Conservation (phyloP, 2,888 invertebrate genomes). For the Merodon equestris region DNA sequence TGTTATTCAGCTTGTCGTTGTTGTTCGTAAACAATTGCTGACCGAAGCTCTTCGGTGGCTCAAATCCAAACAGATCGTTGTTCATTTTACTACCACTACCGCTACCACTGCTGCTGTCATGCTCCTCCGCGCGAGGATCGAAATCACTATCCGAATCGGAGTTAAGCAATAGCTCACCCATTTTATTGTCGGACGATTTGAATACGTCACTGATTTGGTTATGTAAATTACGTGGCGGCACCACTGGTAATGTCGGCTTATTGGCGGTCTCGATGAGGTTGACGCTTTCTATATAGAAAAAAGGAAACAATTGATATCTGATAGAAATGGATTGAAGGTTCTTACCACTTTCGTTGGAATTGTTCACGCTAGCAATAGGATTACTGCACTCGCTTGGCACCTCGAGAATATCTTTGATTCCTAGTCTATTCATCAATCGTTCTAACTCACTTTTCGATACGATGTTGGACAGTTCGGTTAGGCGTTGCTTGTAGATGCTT, state of each 20-base stretch:
- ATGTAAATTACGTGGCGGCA: conserved; percentile 78
- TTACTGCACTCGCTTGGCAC: conserved; percentile 74
- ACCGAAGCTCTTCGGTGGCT: conserved; percentile 78
- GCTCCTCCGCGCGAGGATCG: conserved; percentile 92
- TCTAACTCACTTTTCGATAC: conserved; percentile 77
- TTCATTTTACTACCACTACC: conserved; percentile 74
- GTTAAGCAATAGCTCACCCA: conserved; percentile 87
- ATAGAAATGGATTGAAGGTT: not conserved
- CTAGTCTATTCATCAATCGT: conserved; percentile 80
- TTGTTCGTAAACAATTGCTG: conserved; percentile 79
- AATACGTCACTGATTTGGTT: conserved; percentile 80
- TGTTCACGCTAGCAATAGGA: conserved; percentile 69
- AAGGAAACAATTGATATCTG: not conserved
- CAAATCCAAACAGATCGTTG: conserved; percentile 79
- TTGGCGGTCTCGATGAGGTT: conserved; percentile 78
- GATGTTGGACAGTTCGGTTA: conserved; percentile 83
- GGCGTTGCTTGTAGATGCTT: conserved; percentile 88
- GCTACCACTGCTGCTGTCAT: conserved; percentile 75
- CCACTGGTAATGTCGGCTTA: conserved; percentile 76
- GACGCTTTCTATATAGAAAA: conserved; percentile 71
- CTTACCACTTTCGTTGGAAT: conserved; percentile 70
- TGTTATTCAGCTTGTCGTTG: conserved; percentile 74
- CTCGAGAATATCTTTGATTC: conserved; percentile 81
- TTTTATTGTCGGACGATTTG: conserved; percentile 86
- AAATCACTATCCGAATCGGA: conserved; percentile 92